Conservation (phyloP, 2,888 invertebrate genomes). For the Lithophane socia region DNA sequence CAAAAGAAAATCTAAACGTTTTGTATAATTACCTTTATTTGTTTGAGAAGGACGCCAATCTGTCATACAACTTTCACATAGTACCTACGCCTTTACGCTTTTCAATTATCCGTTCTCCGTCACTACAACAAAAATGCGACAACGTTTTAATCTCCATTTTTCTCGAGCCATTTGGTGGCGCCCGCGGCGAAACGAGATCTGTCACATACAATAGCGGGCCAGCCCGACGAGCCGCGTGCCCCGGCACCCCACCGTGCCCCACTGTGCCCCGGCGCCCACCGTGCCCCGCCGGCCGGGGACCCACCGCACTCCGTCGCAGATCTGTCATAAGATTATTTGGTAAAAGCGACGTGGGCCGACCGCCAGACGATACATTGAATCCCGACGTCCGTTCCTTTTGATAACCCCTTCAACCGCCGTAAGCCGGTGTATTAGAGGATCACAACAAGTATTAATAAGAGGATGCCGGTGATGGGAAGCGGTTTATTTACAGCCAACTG, state of each 20-base stretch:
- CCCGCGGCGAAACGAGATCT: slow-evolving; percentile 56
- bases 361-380: slow-evolving; percentile 59
- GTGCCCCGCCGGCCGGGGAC: background rate
- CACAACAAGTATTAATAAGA: slow-evolving; percentile 50
- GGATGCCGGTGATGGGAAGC: slow-evolving; percentile 48
- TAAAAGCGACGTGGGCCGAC: slow-evolving; percentile 26
- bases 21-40: slow-evolving; percentile 22
- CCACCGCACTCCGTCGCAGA: slow-evolving; percentile 40
- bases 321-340: slow-evolving; percentile 58
- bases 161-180: slow-evolving; percentile 53
- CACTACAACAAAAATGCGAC: slow-evolving; percentile 40
- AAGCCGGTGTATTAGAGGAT: slow-evolving; percentile 50
- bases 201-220: slow-evolving; percentile 57
- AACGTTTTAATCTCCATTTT: slow-evolving; percentile 61
- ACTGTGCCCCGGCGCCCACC: background rate
- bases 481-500: slow-evolving; percentile 48
- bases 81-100: slow-evolving; percentile 27
- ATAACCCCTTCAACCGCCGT: slow-evolving; percentile 57
- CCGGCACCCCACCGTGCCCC: slow-evolving; percentile 7
- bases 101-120: slow-evolving; percentile 40
- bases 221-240: slow-evolving; percentile 25
- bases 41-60: slow-evolving; percentile 7
- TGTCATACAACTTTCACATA: slow-evolving; percentile 26
- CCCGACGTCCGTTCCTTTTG: slow-evolving; percentile 56
- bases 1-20: background rate